phyloP scores from a whole-genome alignment of 2,797 vertebrate species.

The Chaunax sp. region DNA sequence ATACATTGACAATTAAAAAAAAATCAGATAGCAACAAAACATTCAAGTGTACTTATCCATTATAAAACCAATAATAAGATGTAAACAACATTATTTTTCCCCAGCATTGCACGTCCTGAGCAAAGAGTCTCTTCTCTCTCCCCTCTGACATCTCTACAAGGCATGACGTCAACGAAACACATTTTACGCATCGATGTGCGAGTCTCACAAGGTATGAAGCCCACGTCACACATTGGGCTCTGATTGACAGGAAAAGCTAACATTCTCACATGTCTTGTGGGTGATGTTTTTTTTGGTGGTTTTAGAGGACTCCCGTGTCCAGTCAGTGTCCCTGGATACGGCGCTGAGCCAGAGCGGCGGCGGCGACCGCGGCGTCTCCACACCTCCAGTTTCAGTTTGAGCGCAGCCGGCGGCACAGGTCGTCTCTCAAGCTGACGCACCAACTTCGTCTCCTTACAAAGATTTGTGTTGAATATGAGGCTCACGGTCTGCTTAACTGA shows the following conservation, averaged over 20 bases:
- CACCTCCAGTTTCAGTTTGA: conserved; percentile 17
- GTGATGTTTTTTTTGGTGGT: conserved; percentile 32
- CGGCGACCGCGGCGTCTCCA: conserved; percentile 21
- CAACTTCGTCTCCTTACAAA: conserved; percentile 34
- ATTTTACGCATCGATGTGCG: conserved; percentile 58
- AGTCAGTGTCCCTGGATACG: conserved; percentile 51
- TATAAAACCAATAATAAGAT: conserved; percentile 69
- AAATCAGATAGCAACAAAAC: conserved; percentile 71
- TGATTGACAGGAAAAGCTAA: conserved; percentile 64
- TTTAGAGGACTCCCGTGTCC: conserved; percentile 29
- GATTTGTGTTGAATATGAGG: neutral
- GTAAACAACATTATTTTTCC: conserved; percentile 73
- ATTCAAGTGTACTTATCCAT: conserved; percentile 73
- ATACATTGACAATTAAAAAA: conserved; percentile 77
- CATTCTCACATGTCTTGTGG: conserved; percentile 66
- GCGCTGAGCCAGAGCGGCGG: conserved; percentile 31
- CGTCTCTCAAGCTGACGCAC: conserved; percentile 31
- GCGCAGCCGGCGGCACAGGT: conserved; percentile 32
- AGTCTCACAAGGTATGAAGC: conserved; percentile 67
- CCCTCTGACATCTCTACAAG: conserved; percentile 45
- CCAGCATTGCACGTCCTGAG: conserved; percentile 38
- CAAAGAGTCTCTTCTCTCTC: conserved; percentile 46
- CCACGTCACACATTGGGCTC: conserved; percentile 68
- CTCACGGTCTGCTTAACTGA: conserved; percentile 83
- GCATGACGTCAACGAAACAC: conserved; percentile 68